Evolutionary conservation across 2,113 vertebrate genomes (phyloP).

Genomic region (Sclerurus mexicanus): DNA sequence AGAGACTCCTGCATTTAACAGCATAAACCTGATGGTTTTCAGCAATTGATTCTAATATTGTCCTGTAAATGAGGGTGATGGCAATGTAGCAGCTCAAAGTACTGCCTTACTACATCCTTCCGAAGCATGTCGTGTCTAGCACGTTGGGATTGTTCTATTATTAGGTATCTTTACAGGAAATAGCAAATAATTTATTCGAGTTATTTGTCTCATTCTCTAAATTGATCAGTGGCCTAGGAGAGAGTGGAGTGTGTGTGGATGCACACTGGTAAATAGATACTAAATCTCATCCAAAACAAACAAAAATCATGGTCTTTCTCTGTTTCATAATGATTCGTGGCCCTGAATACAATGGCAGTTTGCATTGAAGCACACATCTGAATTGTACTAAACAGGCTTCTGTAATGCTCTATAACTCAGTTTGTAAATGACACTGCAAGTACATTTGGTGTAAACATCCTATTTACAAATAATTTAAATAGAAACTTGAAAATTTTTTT

Average conservation of each 20-base stretch:
- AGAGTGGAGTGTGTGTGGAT: background rate
- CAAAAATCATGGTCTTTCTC: background rate
- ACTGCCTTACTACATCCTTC: background rate
- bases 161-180: conserved; percentile 2
- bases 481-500: background rate
- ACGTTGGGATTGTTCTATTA: background rate
- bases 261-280: background rate
- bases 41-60: background rate
- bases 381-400: background rate
- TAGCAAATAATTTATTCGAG: background rate
- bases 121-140: background rate
- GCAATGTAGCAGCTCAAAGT: background rate
- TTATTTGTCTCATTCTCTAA: background rate
- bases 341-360: background rate
- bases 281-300: background rate
- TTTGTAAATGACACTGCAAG: background rate
- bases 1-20: background rate
- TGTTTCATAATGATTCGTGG: background rate
- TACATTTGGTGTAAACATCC: background rate
- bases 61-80: background rate
- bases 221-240: background rate
- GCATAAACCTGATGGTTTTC: background rate
- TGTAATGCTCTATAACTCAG: background rate
- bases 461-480: background rate
- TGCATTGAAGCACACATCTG: background rate